Conservation (phyloP, 2,797 vertebrate species). For the Neomorphus geoffroyi region DNA sequence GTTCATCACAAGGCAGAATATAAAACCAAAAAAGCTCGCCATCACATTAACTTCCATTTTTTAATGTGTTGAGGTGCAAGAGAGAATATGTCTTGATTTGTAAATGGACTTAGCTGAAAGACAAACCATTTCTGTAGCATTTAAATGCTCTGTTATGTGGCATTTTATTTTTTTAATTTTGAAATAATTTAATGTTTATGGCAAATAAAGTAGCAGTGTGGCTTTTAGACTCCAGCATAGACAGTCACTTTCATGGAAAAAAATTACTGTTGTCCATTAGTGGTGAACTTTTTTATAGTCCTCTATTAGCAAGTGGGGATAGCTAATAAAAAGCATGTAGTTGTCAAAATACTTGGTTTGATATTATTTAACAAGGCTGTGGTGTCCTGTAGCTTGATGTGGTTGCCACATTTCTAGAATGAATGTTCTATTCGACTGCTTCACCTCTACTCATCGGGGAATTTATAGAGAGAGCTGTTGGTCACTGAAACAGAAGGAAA, state of each 20-base stretch:
- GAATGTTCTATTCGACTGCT: background rate
- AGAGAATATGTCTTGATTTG: background rate
- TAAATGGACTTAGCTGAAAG: background rate
- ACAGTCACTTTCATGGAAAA: background rate
- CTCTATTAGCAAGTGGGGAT: background rate
- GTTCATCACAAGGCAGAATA: background rate
- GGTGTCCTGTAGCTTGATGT: background rate
- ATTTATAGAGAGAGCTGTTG: background rate
- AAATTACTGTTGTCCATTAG: background rate
- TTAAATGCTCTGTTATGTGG: background rate
- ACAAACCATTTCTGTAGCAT: background rate
- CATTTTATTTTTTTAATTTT: background rate
- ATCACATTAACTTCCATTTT: background rate
- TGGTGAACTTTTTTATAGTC: background rate
- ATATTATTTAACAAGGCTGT: background rate
- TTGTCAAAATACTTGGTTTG: background rate
- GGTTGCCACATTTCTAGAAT: background rate
- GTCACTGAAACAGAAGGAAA: background rate
- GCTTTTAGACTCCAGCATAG: background rate
- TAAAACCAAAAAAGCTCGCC: background rate
- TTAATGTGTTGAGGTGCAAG: background rate
- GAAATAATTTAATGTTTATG: background rate
- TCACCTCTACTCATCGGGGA: background rate
- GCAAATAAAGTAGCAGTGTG: background rate
- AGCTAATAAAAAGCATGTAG: background rate